A percentile compares a stretch with the other conserved stretches of the same genome.
These are phyloP conservation scores for Eretmochelys imbricata DNA, from an alignment of 2,113 vertebrate genomes.

Conservation along the genomic window DNA sequence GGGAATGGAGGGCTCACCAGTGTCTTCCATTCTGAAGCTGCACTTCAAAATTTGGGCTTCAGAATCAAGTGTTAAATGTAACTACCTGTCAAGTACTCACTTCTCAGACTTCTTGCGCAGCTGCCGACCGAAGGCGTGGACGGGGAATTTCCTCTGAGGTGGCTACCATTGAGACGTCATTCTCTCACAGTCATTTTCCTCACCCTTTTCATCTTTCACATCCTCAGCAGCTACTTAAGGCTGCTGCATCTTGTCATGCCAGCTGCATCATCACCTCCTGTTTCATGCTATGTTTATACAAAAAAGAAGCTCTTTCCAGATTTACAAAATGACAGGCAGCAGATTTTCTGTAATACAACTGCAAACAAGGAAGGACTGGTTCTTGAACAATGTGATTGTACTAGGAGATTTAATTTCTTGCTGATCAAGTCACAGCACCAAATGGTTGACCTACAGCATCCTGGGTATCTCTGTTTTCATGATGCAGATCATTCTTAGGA, in stretches of 20 bases:
- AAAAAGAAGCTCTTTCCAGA: neutral
- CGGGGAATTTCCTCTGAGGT: slow-evolving; percentile 8
- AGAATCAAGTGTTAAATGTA: neutral
- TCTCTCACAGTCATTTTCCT: slow-evolving; percentile 4
- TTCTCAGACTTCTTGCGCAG: slow-evolving; percentile 2
- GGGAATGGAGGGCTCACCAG: neutral
- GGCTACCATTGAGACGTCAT: neutral
- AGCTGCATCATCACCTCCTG: neutral
- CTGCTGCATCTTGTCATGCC: neutral
- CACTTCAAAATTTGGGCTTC: neutral
- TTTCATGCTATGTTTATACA: neutral
- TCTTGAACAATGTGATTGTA: neutral
- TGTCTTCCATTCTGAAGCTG: neutral
- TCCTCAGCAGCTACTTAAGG: neutral
- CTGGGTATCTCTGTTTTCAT: neutral
- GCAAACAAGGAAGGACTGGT: neutral
- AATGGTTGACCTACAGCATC: neutral
- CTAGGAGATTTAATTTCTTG: neutral
- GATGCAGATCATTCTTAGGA: neutral
- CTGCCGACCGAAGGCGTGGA: neutral
- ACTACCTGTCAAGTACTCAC: neutral
- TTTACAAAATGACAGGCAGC: neutral
- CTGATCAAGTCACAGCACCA: neutral
- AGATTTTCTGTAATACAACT: neutral
- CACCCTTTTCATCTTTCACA: neutral